These are phyloP conservation scores for Epinephelus moara DNA, from an alignment of 2,113 vertebrate species.

Conservation along the genomic window DNA sequence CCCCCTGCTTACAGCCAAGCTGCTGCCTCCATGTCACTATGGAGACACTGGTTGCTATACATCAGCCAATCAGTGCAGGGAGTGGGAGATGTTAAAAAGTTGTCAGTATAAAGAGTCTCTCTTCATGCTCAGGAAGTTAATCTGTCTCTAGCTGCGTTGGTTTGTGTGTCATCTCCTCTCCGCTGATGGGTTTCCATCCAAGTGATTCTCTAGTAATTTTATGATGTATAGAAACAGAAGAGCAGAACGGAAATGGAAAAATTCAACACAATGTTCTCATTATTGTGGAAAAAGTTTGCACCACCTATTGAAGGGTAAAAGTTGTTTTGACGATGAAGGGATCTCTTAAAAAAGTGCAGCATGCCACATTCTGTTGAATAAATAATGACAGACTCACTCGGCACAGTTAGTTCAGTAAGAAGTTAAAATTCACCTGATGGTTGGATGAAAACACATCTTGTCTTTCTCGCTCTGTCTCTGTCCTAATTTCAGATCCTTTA, in stretches of 20 bases:
- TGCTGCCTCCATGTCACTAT: slow-evolving; percentile 74
- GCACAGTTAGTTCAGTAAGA: not conserved
- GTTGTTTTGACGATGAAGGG: not conserved
- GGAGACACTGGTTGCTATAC: slow-evolving; percentile 78
- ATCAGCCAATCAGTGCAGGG: slow-evolving; percentile 68
- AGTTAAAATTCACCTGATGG: slow-evolving; percentile 3
- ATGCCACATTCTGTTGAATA: slow-evolving; percentile 3
- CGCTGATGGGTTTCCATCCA: not conserved
- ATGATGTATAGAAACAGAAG: not conserved
- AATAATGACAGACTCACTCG: not conserved
- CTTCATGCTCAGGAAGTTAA: slow-evolving; percentile 14
- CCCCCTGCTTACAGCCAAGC: slow-evolving; percentile 37
- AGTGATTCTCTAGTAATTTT: not conserved
- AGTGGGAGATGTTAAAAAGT: slow-evolving; percentile 51
- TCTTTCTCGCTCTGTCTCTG: not conserved
- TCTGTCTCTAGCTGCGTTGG: not conserved
- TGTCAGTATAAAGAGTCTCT: slow-evolving; percentile 14
- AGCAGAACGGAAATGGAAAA: not conserved
- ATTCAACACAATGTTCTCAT: not conserved
- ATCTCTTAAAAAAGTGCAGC: not conserved
- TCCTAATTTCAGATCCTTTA: not conserved
- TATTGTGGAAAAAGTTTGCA: not conserved
- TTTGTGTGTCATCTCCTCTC: not conserved
- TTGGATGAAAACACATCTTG: not conserved
- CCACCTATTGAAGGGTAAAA: rapidly evolving